Base-by-base conservation (phyloP, 2,113 vertebrate species). In the Morphnarchus princeps region DNA sequence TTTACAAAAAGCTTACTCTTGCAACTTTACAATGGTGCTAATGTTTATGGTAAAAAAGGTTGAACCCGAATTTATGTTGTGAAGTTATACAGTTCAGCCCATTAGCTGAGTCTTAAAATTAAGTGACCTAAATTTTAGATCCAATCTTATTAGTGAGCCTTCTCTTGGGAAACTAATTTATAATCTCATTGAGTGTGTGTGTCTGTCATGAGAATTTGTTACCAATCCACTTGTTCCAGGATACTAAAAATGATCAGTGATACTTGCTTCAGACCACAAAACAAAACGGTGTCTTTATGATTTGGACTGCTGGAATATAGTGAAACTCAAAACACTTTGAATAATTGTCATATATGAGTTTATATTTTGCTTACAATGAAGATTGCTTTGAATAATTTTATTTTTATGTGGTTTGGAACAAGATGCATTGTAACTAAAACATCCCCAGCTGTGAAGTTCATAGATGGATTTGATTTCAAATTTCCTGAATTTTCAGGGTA, bases 21-120 rank as follows among this genome's bases (percentile, higher is more conserved):
- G 57, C 50, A 89, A 71, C 89, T 96, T 97, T 92, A 92, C 95
- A 93, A 82, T 89, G 63, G 79, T 95, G 78, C 73, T 95, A 93
- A 92, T 95, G 22, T 93, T 95, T 94, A 91, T 92, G 80, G 61
- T 95, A 79, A 95, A 81, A 89, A 93, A 93, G 65, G 93, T 45
- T 85, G 40, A 96, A 90, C 71, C 73, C 94, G 79, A 97, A 95
- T 97, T 97, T 97, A 89, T 96, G 62, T 74, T 95, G 61, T 65
- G 86, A 96, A 96, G 90, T 95, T 52, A 74, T 82, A 87, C 34
- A 28, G 50, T 52, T 82, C 19, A 77, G 62, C 54, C 80, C 65
- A 94, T 97, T 97, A 93, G 76, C 85, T 82, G n/a, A 95, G 83
- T 97, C 88, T 96, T 98, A 95, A 96, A 92, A 96, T 95, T 82